These are phyloP conservation scores for Drosophila bocki DNA, from an alignment of 1,140 invertebrate genomes.

Conservation along the genomic window DNA sequence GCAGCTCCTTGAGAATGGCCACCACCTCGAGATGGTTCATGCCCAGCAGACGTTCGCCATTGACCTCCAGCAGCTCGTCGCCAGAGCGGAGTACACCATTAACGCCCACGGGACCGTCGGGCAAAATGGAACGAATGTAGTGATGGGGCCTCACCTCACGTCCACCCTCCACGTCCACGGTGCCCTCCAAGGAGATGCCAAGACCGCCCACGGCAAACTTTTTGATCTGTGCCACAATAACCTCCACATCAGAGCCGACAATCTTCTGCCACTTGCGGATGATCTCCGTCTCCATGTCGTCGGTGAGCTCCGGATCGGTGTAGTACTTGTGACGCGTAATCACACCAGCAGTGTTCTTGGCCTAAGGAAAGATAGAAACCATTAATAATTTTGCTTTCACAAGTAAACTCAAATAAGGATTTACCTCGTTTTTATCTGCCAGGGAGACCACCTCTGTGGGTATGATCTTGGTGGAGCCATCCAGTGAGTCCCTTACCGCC, in stretches of 20 bases:
- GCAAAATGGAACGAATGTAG: conserved; percentile 96
- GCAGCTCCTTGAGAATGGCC: conserved; percentile 96
- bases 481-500: conserved; percentile 70
- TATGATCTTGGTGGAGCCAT: conserved; percentile 72
- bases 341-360: conserved; percentile 69
- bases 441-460: conserved; percentile 66
- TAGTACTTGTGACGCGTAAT: conserved; percentile 82
- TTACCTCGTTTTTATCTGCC: conserved; percentile 68
- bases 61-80: conserved; percentile 96
- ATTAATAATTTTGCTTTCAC: background rate
- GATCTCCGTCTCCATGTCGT: conserved; percentile 91
- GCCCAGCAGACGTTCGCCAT: conserved; percentile 96
- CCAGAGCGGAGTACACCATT: conserved; percentile 93
- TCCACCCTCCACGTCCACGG: conserved; percentile 97
- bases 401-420: background rate
- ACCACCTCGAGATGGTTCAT: conserved; percentile 99
- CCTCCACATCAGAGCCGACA: conserved; percentile 91
- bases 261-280: conserved; percentile 94
- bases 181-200: conserved; percentile 98
- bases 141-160: conserved; percentile 96
- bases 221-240: conserved; percentile 94
- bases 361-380: conserved; percentile 13
- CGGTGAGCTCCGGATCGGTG: conserved; percentile 86
- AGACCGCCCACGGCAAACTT: conserved; percentile 96
- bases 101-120: conserved; percentile 96